A percentile compares a stretch with the other conserved stretches of the same genome.
Conservation (phyloP, 2,888 invertebrate species). For the Bursaphelenchus okinawaensis region DNA sequence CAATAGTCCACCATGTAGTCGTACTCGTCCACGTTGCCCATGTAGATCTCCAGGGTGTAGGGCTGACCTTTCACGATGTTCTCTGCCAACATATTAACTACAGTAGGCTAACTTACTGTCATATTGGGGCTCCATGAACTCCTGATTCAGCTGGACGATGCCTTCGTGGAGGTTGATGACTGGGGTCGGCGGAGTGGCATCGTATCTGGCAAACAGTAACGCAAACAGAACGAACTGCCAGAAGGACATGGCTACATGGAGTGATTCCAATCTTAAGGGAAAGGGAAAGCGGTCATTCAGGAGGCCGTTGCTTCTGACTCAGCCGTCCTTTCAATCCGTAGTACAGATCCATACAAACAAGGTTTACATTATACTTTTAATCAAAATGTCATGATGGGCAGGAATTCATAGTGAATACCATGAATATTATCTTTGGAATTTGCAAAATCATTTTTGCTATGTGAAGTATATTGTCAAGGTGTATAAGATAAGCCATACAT, state of each 20-base stretch:
- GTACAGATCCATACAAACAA: neutral
- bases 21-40: slow-evolving; percentile 32
- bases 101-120: slow-evolving; percentile 19
- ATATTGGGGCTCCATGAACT: slow-evolving; percentile 26
- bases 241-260: no score
- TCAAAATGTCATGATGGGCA: no score
- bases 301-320: neutral
- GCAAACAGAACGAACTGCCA: no score
- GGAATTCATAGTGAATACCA: no score
- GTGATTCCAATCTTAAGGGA: neutral
- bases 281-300: neutral
- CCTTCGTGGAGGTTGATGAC: slow-evolving; percentile 29
- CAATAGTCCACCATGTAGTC: slow-evolving; percentile 44
- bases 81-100: slow-evolving; percentile 14
- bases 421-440: no score
- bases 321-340: neutral
- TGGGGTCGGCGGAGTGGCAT: slow-evolving; percentile 22
- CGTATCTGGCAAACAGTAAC: no score
- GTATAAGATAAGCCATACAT: no score
- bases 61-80: slow-evolving; percentile 23
- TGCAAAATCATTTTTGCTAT: no score
- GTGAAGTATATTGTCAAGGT: no score
- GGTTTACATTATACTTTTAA: no score
- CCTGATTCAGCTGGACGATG: slow-evolving; percentile 26
- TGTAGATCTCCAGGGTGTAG: slow-evolving; percentile 44